Percentiles rank a stretch among this genome's conserved stretches.
phyloP scores from a whole-genome alignment of 2,113 vertebrate species.

The Nyctereutes procyonoides region DNA sequence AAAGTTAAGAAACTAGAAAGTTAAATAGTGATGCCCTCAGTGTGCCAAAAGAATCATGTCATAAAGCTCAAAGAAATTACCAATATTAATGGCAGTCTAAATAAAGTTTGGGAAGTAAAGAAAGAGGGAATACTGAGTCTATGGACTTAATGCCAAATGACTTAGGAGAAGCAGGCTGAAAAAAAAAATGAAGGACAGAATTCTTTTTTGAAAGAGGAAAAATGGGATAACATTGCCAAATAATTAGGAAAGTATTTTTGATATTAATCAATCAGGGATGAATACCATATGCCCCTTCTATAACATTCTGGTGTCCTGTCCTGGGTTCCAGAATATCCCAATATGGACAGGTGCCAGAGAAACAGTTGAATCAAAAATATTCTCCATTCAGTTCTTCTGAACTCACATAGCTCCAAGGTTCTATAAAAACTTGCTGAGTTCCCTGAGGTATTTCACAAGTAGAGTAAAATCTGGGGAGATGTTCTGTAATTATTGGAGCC shows the following conservation, averaged over 20 bases:
- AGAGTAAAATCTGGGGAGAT: slow-evolving; percentile 9
- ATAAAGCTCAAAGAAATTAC: neutral
- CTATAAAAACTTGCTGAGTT: slow-evolving; percentile 24
- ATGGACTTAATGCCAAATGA: neutral
- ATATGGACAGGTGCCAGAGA: neutral
- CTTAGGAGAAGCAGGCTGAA: neutral
- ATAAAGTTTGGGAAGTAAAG: slow-evolving; percentile 5
- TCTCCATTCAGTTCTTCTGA: neutral
- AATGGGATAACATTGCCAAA: slow-evolving; percentile 8
- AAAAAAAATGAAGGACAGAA: neutral
- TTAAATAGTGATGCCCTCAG: neutral
- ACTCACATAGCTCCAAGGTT: neutral
- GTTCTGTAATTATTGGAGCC: neutral
- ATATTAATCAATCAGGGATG: neutral
- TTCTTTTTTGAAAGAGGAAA: slow-evolving; percentile 46
- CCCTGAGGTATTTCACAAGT: neutral
- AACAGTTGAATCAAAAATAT: neutral
- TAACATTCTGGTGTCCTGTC: neutral
- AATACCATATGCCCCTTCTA: neutral
- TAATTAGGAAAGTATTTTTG: slow-evolving; percentile 26
- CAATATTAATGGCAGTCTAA: slow-evolving; percentile 10
- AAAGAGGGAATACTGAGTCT: neutral
- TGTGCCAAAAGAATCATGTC: neutral
- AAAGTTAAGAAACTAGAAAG: neutral
- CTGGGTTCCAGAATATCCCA: neutral